These are phyloP conservation scores for Ferdinandea cuprea DNA, from an alignment of 2,888 invertebrate genomes.

Conservation along the genomic window DNA sequence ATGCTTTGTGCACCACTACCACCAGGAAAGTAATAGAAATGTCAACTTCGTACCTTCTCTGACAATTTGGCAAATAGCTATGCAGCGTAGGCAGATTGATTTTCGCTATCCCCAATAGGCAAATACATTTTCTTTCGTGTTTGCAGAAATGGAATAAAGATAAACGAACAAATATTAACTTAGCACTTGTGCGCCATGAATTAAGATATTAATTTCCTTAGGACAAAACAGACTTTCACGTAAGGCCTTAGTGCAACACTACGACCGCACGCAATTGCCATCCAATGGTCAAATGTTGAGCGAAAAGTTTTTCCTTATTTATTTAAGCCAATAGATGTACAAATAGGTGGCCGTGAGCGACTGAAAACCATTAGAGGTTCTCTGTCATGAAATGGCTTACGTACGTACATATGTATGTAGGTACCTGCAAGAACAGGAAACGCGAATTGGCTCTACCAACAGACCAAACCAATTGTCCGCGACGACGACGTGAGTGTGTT, in stretches of 20 bases:
- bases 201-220: conserved; percentile 60
- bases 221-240: conserved; percentile 71
- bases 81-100: conserved; percentile 31
- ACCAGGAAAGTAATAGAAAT: conserved; percentile 54
- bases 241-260: neutral
- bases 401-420: no score
- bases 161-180: conserved; percentile 63
- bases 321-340: conserved; percentile 35
- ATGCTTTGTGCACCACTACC: conserved; percentile 20
- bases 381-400: conserved; percentile 26
- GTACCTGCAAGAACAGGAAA: conserved; percentile 41
- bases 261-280: neutral
- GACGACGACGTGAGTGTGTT: conserved; percentile 38
- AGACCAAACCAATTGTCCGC: conserved; percentile 38
- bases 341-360: conserved; percentile 33
- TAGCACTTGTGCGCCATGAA: conserved; percentile 56
- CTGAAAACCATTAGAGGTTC: conserved; percentile 51
- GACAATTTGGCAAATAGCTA: conserved; percentile 54
- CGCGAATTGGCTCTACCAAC: conserved; percentile 61
- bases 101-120: conserved; percentile 12
- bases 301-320: conserved; percentile 45
- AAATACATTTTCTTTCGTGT: conserved; percentile 37
- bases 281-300: conserved; percentile 32
- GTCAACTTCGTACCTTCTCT: conserved; percentile 45
- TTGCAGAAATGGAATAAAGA: conserved; percentile 34